Base-by-base conservation (phyloP, 2,888 invertebrate genomes). In the Erebia aethiops region DNA sequence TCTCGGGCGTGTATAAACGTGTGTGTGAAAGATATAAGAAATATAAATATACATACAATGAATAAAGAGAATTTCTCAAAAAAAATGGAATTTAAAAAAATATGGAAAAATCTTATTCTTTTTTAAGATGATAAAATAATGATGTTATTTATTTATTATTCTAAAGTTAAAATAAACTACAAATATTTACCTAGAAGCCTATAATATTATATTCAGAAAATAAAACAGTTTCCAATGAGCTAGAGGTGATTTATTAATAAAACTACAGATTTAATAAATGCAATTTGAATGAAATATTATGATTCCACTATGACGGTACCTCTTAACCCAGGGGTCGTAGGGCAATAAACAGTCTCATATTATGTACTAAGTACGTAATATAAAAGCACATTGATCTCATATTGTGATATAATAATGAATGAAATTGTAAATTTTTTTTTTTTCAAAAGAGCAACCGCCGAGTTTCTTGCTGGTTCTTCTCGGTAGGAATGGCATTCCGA, bases 181-280 rank as follows among this genome's bases (percentile, higher is more conserved):
- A 41, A 18, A 21, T 61, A 61, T 21, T 46, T 46, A 21, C 18
- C 4, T 1, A 61, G 61, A 46, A 46, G 61, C 46, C 5, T 13
- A 61, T 18, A 52, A 46, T 43, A 43, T 5, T 13, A 61, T 61
- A 10, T n/a, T n/a, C 11, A 60, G 58, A 16, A 60, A 60, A 46
- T 18, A 5, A 14, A 18, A 43, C 61, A 61, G 13, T 46, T 61
- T 61, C 18, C 13, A 16, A 16, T 61, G 18, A 18, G 43, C 46
- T 46, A 2, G 43, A 43, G 46, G 46, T 61, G 10, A 60, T 60
- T 41, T 41, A 21, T 61, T 21, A 46, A 43, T 61, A 61, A 18
- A 61, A 61, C 16, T 61, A 18, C 5, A 18, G 18, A 3, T 58
- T 56, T 41, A 61, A 61, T 46, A 18, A 10, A 61, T n/a, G 11